A percentile compares a stretch with the other conserved stretches of the same genome.
These are phyloP conservation scores for Hippoglossus stenolepis DNA, from an alignment of 2,113 vertebrate species.

Conservation along the genomic window DNA sequence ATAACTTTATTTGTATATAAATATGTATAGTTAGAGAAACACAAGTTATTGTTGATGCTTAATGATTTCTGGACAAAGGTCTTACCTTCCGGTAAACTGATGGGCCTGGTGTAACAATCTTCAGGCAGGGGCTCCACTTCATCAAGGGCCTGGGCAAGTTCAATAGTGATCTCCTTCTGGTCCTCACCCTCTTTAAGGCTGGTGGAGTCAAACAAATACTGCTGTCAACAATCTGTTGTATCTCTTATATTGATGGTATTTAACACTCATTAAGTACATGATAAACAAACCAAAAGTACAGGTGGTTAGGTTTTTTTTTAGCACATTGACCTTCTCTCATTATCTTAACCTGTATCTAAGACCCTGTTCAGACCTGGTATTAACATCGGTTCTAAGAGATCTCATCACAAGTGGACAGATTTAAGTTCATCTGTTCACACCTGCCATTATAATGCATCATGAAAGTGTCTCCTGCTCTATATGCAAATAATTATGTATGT, in stretches of 20 bases:
- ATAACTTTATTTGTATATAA: no score
- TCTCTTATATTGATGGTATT: not conserved
- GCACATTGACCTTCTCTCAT: not conserved
- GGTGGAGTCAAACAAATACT: constrained; percentile 18
- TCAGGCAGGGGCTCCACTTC: constrained; percentile 97
- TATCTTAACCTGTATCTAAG: not conserved
- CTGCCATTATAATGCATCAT: no score
- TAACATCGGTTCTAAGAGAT: no score
- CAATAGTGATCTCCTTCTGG: constrained; percentile 96
- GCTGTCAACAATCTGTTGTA: constrained; percentile 8
- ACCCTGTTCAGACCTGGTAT: no score
- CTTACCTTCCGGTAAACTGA: constrained; percentile 94
- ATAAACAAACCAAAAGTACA: not conserved
- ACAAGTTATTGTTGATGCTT: not conserved
- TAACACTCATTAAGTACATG: not conserved
- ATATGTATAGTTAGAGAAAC: not conserved
- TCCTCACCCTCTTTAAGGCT: constrained; percentile 98
- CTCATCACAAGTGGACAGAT: no score
- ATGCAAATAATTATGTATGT: no score
- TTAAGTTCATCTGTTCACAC: no score
- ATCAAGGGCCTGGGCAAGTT: constrained; percentile 92
- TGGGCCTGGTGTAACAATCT: constrained; percentile 93
- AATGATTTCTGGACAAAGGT: not conserved
- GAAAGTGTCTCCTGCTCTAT: no score
- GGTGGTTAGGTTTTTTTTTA: not conserved